Evolutionary conservation across 1,140 invertebrate species (phyloP).

Genomic region (Scaptomyza graminum): DNA sequence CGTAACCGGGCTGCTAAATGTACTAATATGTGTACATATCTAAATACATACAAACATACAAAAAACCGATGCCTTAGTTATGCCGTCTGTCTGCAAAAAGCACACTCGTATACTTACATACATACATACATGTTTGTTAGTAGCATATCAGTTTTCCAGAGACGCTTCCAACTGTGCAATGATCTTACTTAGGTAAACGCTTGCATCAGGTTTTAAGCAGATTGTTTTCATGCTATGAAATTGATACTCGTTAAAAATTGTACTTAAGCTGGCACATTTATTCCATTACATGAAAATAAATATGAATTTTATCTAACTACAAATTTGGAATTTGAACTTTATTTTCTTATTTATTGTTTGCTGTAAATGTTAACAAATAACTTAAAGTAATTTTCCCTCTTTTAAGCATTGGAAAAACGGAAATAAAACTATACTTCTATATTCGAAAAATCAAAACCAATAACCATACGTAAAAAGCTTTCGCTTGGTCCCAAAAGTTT

Average conservation of each 20-base stretch:
- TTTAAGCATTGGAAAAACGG: too few species aligned
- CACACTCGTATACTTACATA: background rate
- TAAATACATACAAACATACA: background rate
- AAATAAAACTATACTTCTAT: too few species aligned
- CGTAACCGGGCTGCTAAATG: constrained; percentile 71
- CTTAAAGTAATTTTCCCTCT: too few species aligned
- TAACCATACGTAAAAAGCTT: constrained; percentile 10
- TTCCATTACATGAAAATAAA: too few species aligned
- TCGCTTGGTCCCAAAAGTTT: constrained; percentile 38
- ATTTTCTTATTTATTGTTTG: too few species aligned
- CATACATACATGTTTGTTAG: constrained; percentile 12
- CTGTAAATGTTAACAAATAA: too few species aligned
- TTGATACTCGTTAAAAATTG: background rate
- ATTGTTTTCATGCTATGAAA: background rate
- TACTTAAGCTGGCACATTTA: too few species aligned
- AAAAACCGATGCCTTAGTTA: constrained; percentile 9
- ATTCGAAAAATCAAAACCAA: too few species aligned
- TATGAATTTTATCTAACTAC: too few species aligned
- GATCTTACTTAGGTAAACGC: constrained; percentile 9
- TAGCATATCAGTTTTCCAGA: constrained; percentile 16
- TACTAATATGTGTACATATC: constrained; percentile 3
- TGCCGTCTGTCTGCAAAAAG: constrained; percentile 17
- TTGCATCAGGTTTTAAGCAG: background rate
- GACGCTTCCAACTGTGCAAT: constrained; percentile 25
- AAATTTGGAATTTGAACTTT: too few species aligned